These are phyloP conservation scores for Diadema setosum DNA, from an alignment of 35 echinoderm and acorn worm genomes.

Conservation along the genomic window DNA sequence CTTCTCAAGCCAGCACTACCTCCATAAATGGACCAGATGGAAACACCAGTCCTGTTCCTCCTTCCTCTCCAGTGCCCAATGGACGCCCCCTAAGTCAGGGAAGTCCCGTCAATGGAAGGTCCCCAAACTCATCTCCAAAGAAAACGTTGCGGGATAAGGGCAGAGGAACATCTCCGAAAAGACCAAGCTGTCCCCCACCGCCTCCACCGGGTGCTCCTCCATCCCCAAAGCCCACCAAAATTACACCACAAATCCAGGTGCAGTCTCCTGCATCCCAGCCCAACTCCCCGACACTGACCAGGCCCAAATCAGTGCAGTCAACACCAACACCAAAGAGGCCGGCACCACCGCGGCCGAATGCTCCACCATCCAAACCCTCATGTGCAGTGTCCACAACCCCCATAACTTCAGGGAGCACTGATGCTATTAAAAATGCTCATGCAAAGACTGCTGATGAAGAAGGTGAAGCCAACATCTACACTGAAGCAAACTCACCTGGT, in stretches of 20 bases:
- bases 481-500: background rate
- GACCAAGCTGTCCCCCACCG: background rate
- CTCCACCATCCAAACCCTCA: background rate
- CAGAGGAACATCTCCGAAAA: background rate
- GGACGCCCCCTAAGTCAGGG: background rate
- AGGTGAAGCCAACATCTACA: background rate
- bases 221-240: background rate
- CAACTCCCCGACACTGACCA: background rate
- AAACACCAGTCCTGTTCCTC: background rate
- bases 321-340: background rate
- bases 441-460: background rate
- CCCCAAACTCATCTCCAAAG: background rate
- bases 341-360: background rate
- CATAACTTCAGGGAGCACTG: background rate
- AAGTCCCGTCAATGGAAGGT: background rate
- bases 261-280: background rate
- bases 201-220: background rate
- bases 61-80: background rate
- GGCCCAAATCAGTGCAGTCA: background rate
- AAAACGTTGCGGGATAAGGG: background rate
- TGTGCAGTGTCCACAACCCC: background rate
- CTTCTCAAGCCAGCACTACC: background rate
- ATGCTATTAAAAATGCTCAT: background rate
- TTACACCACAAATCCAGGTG: background rate
- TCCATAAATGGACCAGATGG: background rate